Conservation (phyloP, 2,888 invertebrate genomes). For the Drosophila silvestris region DNA sequence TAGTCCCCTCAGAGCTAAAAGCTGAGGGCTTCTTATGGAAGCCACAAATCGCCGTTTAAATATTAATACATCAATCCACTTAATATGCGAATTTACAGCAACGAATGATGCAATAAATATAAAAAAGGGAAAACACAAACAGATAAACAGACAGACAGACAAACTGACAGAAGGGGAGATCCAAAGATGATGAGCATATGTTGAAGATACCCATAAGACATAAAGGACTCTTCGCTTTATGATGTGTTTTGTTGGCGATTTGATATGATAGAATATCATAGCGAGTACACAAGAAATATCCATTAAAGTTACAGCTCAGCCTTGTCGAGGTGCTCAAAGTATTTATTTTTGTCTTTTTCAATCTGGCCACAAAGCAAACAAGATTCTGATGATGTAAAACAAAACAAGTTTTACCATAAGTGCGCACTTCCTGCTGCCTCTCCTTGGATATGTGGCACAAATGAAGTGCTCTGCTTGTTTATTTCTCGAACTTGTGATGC, state of each 20-base stretch:
- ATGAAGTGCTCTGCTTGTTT: slow-evolving; percentile 33
- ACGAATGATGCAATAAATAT: slow-evolving; percentile 78
- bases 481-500: slow-evolving; percentile 23
- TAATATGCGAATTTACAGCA: slow-evolving; percentile 81
- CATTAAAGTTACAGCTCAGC: slow-evolving; percentile 30
- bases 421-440: slow-evolving; percentile 55
- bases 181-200: slow-evolving; percentile 61
- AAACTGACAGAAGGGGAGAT: neutral
- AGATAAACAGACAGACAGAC: slow-evolving; percentile 21
- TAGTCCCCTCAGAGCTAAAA: slow-evolving; percentile 22
- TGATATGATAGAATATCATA: slow-evolving; percentile 23
- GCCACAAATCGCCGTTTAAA: slow-evolving; percentile 84
- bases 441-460: slow-evolving; percentile 16
- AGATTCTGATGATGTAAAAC: slow-evolving; percentile 44
- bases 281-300: slow-evolving; percentile 39
- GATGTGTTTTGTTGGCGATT: slow-evolving; percentile 42
- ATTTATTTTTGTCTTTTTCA: slow-evolving; percentile 15
- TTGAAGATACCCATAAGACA: slow-evolving; percentile 23
- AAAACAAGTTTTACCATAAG: slow-evolving; percentile 61
- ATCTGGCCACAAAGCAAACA: slow-evolving; percentile 41
- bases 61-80: slow-evolving; percentile 85
- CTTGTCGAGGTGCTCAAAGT: neutral
- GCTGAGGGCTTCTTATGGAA: slow-evolving; percentile 42
- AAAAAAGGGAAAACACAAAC: slow-evolving; percentile 54
- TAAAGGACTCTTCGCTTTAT: slow-evolving; percentile 41